Base-by-base conservation (phyloP, 2,888 invertebrate species). In the Pseudoips prasinana region DNA sequence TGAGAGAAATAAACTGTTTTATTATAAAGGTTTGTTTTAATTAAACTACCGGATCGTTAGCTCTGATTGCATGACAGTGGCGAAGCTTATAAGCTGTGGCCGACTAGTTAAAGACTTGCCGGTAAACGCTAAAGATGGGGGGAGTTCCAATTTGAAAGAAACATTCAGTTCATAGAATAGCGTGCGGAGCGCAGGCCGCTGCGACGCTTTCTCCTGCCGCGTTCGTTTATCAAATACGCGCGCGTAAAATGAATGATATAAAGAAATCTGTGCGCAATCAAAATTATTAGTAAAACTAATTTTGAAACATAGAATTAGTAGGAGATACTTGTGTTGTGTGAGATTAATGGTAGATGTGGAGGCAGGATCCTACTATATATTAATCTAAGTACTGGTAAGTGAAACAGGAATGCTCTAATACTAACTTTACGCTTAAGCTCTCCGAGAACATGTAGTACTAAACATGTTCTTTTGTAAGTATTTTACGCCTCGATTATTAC, bases 91-190 rank as follows among this genome's bases (percentile, higher is more conserved):
- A 43, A 37, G 55, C 39, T 55, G 11, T 41, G 33, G 41, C 30
- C 27, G 37, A 41, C 14, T 14, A 5, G 2, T 14, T 42, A 41
- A 37, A 14, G 8, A 7, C 24, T 29, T 50, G 46, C 32, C 34
- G 46, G 32, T 45, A 30, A 14, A 3, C 20, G 20, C 9, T 25
- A 30, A 31, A 46, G 52, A 55, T 48, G 58, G 58, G 26, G 58
- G 59, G 56, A 58, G 52, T 48, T 46, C 33, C 48, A 40, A 55
- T 38, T 55, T 63, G 48, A 59, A 72, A 66, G 64, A 73, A 73
- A 71, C 55, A 73, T 61, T 77, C 78, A 84, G 84, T 83, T 56
- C 66, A 67, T 70, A 79, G 70, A 72, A 45, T 64, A 68, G 58
- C 73, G 76, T 72, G 73, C 64, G 47, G 55, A 45, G 45, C 52